A percentile compares a stretch with the other conserved stretches of the same genome.
Evolutionary conservation across 2,888 invertebrate genomes (phyloP).

Genomic region (Cybosia mesomella): DNA sequence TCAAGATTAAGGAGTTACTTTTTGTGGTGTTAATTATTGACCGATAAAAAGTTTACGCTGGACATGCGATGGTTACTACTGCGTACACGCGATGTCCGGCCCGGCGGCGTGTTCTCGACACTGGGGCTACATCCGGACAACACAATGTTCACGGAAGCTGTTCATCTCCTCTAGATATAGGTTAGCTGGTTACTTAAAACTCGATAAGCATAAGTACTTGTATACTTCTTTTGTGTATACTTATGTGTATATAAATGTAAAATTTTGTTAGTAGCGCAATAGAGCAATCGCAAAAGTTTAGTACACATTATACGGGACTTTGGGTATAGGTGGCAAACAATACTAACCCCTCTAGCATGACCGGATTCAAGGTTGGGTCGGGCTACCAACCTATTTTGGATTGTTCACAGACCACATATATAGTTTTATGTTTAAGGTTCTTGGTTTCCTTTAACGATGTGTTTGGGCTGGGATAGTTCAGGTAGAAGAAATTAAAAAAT

Average conservation of each 20-base stretch:
- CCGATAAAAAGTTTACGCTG: conserved; percentile 35
- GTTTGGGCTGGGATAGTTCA: neutral
- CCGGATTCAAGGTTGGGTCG: no score
- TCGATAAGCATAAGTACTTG: neutral
- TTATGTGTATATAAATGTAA: neutral
- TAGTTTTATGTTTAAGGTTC: neutral
- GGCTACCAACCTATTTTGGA: no score
- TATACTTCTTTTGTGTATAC: no score
- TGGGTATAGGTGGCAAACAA: no score
- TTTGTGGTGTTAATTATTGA: conserved; percentile 49
- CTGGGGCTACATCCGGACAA: conserved; percentile 49
- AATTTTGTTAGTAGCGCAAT: neutral
- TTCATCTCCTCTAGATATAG: conserved; percentile 41
- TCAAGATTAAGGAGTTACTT: conserved; percentile 45
- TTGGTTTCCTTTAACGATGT: neutral
- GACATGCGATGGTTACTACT: conserved; percentile 31
- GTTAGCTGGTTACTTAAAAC: conserved; percentile 24
- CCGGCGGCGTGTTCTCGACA: conserved; percentile 28
- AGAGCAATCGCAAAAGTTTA: no score
- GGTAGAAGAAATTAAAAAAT: no score
- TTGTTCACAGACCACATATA: no score
- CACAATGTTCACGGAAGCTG: conserved; percentile 42
- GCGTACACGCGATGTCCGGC: conserved; percentile 51
- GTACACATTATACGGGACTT: no score
- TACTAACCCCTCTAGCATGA: no score